phyloP scores from a whole-genome alignment of 2,797 vertebrate species.

The Champsocephalus esox region DNA sequence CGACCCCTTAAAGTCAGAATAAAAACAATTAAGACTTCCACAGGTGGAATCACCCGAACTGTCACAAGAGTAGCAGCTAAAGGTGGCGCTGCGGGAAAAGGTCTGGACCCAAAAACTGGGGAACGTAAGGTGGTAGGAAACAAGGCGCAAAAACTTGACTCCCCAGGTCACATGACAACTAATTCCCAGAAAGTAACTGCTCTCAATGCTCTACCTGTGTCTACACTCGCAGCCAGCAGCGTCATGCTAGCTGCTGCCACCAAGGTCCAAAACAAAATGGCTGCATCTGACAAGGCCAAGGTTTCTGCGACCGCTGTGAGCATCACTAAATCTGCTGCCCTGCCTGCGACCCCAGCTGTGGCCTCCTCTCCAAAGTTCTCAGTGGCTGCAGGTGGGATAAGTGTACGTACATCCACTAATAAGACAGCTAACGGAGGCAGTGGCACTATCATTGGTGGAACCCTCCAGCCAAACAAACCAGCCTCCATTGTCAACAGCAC shows the following conservation, averaged over 20 bases:
- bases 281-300: slow-evolving; percentile 85
- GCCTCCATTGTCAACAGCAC: slow-evolving; percentile 86
- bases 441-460: slow-evolving; percentile 55
- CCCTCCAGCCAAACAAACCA: slow-evolving; percentile 86
- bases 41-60: slow-evolving; percentile 94
- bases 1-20: slow-evolving; percentile 96
- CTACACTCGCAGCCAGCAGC: slow-evolving; percentile 93
- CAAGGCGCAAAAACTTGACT: slow-evolving; percentile 74
- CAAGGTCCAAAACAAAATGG: slow-evolving; percentile 93
- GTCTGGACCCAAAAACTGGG: slow-evolving; percentile 76
- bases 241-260: slow-evolving; percentile 97
- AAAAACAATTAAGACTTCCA: slow-evolving; percentile 96
- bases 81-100: slow-evolving; percentile 77
- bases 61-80: slow-evolving; percentile 91
- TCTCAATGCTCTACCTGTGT: slow-evolving; percentile 88
- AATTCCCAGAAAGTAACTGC: slow-evolving; percentile 81
- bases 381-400: slow-evolving; percentile 77
- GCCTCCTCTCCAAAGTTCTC: slow-evolving; percentile 80
- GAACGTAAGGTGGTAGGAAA: slow-evolving; percentile 73
- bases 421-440: slow-evolving; percentile 90
- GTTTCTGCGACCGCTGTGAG: slow-evolving; percentile 86
- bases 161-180: slow-evolving; percentile 65
- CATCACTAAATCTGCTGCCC: slow-evolving; percentile 86
- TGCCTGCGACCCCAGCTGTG: slow-evolving; percentile 83
- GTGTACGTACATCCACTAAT: slow-evolving; percentile 80